Percentiles rank a stretch among this genome's conserved stretches.
Conservation (phyloP, 2,888 invertebrate genomes). For the Hylaea fasciaria region DNA sequence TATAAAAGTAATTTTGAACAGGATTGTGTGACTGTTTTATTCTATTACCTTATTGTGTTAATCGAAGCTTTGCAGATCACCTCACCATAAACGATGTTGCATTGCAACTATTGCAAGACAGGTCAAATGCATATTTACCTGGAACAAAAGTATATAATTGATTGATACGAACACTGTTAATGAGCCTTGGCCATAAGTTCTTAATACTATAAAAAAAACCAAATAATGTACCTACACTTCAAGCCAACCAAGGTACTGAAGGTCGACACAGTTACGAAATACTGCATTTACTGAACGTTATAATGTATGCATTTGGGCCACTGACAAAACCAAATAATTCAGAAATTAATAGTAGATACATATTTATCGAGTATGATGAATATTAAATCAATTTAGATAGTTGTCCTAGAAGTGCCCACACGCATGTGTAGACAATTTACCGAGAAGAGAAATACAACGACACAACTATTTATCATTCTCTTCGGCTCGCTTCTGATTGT, state of each 20-base stretch:
- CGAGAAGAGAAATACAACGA: no score
- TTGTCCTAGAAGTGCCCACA: neutral
- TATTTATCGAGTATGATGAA: conserved; percentile 3
- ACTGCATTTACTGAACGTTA: conserved; percentile 64
- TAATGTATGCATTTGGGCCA: conserved; percentile 76
- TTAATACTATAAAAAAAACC: conserved; percentile 48
- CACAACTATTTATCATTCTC: no score
- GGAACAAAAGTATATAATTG: conserved; percentile 64
- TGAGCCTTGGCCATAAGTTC: conserved; percentile 44
- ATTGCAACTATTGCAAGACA: conserved; percentile 41
- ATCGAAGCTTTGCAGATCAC: conserved; percentile 30
- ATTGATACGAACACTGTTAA: conserved; percentile 38
- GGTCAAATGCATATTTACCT: conserved; percentile 64
- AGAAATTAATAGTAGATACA: conserved; percentile 33
- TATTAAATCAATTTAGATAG: neutral
- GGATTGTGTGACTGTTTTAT: neutral
- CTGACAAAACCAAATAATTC: conserved; percentile 59
- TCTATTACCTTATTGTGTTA: conserved; percentile 4
- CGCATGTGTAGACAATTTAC: no score
- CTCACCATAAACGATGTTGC: conserved; percentile 69
- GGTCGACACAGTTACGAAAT: conserved; percentile 72
- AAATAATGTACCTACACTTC: conserved; percentile 58
- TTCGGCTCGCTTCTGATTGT: no score
- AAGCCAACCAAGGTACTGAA: conserved; percentile 62
- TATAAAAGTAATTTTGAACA: no score